Base-by-base conservation (phyloP, 2,113 vertebrate genomes). In the Leiothrix lutea region DNA sequence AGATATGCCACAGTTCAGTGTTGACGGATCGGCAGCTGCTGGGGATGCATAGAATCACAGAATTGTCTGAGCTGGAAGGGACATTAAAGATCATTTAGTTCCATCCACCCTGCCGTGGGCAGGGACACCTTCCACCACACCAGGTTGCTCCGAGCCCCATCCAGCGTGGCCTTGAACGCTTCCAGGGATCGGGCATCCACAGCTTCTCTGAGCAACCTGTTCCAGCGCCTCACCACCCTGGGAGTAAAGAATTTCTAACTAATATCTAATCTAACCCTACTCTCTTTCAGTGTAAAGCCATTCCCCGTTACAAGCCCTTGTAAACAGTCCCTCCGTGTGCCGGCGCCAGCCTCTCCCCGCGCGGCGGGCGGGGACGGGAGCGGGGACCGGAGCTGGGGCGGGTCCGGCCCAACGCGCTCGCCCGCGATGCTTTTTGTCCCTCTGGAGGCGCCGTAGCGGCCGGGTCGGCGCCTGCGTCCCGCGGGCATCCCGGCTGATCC, bases 141-240 rank as follows among this genome's bases (percentile, higher is more conserved):
- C 31, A 5, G 36, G 8, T 2, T 33, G 31, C 51, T 33, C 12
- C 0, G 3, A 72, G 22, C 12, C 18, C 36, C 9, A 17, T 50
- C 25, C 58, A 12, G 0, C 35, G 25, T 3, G 85, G 42, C 31
- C 35, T 1, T 1, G 22, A 18, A 19, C 57, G 6, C 18, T 56
- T 26, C 58, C 75, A n/a, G 60, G 20, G 28, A 61, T 4, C 19
- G 10, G 6, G 6, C 36, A 58, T 4, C 26, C 58, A 11, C 58
- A 36, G 0, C 26, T 44, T 20, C 51, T 7, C 33, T 9, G 6
- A 33, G 15, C 5, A 42, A 2, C 22, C 22, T 1, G 4, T 21
- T 2, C 26, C 36, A 11, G 11, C 0, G 22, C 22, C 50, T 26
- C 66, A 26, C 2, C 42, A 4, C 12, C 33, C 14, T 9, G 38